These are phyloP conservation scores for Orthosia incerta DNA, from an alignment of 2,888 invertebrate genomes.

Conservation along the genomic window DNA sequence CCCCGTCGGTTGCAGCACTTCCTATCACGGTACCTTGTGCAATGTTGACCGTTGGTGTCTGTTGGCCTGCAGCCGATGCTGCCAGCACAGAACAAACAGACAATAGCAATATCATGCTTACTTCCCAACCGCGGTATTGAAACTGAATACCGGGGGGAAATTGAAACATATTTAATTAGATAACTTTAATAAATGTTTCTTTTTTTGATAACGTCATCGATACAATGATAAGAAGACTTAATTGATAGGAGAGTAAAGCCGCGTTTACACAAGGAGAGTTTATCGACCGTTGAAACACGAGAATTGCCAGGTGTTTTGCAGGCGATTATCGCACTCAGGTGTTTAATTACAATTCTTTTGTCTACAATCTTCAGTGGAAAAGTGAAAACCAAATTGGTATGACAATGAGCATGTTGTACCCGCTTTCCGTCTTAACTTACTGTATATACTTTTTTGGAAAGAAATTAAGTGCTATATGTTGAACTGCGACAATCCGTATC, in stretches of 20 bases:
- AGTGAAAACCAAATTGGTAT: background rate
- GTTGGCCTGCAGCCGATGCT: slow-evolving; percentile 64
- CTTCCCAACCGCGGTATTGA: slow-evolving; percentile 53
- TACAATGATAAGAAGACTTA: slow-evolving; percentile 45
- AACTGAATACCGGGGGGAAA: slow-evolving; percentile 63
- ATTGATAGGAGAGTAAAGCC: slow-evolving; percentile 37
- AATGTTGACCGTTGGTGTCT: slow-evolving; percentile 71
- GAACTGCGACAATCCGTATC: background rate
- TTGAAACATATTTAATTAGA: slow-evolving; percentile 61
- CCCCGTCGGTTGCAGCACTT: slow-evolving; percentile 70
- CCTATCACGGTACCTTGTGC: slow-evolving; percentile 81
- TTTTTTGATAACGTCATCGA: slow-evolving; percentile 58
- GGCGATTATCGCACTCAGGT: background rate
- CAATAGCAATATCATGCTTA: slow-evolving; percentile 73
- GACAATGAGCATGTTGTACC: background rate
- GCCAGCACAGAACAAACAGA: slow-evolving; percentile 62
- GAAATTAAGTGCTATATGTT: background rate
- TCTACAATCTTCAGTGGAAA: background rate
- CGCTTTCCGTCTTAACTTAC: background rate
- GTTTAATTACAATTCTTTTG: background rate
- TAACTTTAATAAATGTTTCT: slow-evolving; percentile 48
- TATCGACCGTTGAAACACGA: background rate
- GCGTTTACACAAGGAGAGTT: background rate
- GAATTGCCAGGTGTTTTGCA: too few species aligned
- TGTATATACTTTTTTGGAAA: background rate